phyloP scores from a whole-genome alignment of 1,140 invertebrate genomes.

The Drosophila aff. region DNA sequence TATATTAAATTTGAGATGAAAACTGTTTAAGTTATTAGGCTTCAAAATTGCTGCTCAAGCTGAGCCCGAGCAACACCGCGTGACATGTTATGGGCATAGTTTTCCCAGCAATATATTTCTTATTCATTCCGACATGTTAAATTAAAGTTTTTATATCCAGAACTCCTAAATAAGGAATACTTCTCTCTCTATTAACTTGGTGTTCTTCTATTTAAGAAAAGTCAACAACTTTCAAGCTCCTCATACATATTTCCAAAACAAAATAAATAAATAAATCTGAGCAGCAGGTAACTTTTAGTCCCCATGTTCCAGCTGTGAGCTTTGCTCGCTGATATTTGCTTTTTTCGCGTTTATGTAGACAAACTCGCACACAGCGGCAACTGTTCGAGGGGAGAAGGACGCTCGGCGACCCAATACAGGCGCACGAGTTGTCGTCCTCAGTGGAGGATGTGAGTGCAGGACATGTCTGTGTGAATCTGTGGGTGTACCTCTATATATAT shows the following conservation, averaged over 20 bases:
- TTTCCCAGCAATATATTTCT: background rate
- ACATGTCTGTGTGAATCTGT: slow-evolving; percentile 7
- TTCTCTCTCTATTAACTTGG: background rate
- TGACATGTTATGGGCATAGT: background rate
- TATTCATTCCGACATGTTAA: background rate
- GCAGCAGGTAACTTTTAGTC: slow-evolving; percentile 14
- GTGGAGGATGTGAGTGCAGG: slow-evolving; percentile 52
- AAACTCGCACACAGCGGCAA: slow-evolving; percentile 35
- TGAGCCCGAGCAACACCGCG: background rate
- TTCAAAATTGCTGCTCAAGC: background rate
- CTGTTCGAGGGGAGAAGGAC: slow-evolving; percentile 48
- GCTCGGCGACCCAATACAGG: slow-evolving; percentile 54
- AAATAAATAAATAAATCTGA: slow-evolving; percentile 18
- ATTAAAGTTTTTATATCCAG: background rate
- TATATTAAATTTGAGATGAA: background rate
- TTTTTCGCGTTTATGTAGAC: slow-evolving; percentile 52
- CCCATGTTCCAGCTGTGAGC: slow-evolving; percentile 9
- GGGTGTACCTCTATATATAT: slow-evolving; percentile 8
- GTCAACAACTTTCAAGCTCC: slow-evolving; percentile 1
- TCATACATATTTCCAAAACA: background rate
- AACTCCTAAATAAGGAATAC: background rate
- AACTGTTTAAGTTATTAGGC: background rate
- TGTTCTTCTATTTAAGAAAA: background rate
- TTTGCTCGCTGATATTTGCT: slow-evolving; percentile 19
- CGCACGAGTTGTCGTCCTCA: slow-evolving; percentile 43